Evolutionary conservation across 2,888 invertebrate species (phyloP).

Genomic region (Lasioglossum malachurum): DNA sequence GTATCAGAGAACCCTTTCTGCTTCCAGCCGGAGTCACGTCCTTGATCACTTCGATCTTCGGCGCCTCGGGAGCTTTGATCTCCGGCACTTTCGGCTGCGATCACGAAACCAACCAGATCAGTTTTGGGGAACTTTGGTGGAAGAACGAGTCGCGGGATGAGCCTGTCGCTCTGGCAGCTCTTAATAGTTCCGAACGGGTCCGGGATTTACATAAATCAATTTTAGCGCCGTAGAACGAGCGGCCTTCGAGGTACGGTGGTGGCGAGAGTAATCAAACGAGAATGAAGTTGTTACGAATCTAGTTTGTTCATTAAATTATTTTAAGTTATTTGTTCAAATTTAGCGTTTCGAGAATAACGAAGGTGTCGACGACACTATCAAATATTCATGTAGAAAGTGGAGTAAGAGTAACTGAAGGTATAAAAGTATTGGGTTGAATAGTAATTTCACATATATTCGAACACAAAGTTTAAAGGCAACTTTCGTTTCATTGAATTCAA

Average conservation of each 20-base stretch:
- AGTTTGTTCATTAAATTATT: not conserved
- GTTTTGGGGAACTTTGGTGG: not conserved
- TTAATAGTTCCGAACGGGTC: not conserved
- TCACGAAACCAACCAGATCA: conserved; percentile 35
- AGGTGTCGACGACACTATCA: too few species aligned
- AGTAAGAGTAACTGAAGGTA: too few species aligned
- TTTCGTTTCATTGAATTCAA: not conserved
- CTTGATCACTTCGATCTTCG: conserved; percentile 94
- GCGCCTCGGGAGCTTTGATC: conserved; percentile 89
- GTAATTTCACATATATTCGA: not conserved
- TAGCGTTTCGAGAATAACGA: too few species aligned
- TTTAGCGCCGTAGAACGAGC: not conserved
- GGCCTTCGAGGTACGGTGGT: not conserved
- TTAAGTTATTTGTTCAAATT: too few species aligned
- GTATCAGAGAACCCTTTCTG: conserved; percentile 91
- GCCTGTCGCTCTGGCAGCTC: conserved; percentile 1
- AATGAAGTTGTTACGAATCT: not conserved
- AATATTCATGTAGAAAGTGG: too few species aligned
- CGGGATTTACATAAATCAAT: not conserved
- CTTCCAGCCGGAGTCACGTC: conserved; percentile 91
- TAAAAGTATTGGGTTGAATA: too few species aligned
- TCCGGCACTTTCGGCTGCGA: conserved; percentile 84
- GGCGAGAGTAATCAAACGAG: not conserved
- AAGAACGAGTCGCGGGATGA: not conserved
- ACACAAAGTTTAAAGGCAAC: not conserved